These are phyloP conservation scores for Cordilura impudica DNA, from an alignment of 2,888 invertebrate genomes.

Conservation along the genomic window DNA sequence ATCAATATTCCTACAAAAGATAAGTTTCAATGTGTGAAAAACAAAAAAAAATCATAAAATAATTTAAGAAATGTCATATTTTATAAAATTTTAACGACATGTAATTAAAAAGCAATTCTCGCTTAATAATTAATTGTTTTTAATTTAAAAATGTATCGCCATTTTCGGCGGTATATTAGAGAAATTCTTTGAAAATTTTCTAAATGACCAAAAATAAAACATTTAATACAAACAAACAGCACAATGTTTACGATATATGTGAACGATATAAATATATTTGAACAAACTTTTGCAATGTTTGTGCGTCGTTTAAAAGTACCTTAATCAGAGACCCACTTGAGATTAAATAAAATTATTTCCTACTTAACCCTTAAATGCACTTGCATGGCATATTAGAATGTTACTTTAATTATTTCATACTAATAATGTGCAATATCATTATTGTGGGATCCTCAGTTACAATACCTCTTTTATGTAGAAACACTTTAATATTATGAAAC, in stretches of 20 bases:
- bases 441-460: too few relatives aligned
- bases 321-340: neutral
- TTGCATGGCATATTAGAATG: too few relatives aligned
- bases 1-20: too few relatives aligned
- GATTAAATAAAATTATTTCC: neutral
- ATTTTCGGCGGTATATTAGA: slow-evolving; percentile 50
- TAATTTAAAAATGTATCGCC: slow-evolving; percentile 49
- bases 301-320: neutral
- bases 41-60: neutral
- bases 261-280: too few relatives aligned
- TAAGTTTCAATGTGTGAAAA: too few relatives aligned
- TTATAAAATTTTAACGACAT: slow-evolving; percentile 8
- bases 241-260: neutral
- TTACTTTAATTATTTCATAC: too few relatives aligned
- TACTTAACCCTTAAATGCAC: neutral
- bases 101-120: slow-evolving; percentile 59
- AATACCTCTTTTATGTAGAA: too few relatives aligned
- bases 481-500: too few relatives aligned
- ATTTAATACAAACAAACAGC: neutral
- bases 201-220: slow-evolving; percentile 36
- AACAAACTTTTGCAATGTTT: neutral
- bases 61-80: neutral
- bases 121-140: slow-evolving; percentile 56
- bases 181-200: slow-evolving; percentile 52
- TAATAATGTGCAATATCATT: too few relatives aligned